Conservation (phyloP, 2,888 invertebrate species). For the Furcula furcula region DNA sequence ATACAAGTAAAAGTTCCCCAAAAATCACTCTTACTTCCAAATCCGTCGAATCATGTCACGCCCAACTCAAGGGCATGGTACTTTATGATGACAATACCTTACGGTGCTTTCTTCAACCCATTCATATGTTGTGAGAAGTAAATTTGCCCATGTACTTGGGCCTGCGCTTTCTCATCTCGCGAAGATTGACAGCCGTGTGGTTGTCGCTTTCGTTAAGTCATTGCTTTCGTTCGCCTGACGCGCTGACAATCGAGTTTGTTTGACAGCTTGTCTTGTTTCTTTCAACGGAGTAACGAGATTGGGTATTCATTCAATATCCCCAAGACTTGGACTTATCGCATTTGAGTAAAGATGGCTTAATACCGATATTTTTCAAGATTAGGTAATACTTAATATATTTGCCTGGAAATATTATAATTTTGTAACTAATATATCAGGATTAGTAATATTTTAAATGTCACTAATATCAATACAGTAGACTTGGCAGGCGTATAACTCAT, state of each 20-base stretch:
- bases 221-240: conserved; percentile 45
- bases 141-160: conserved; percentile 39
- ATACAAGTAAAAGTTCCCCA: neutral
- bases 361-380: no score
- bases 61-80: conserved; percentile 21
- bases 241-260: conserved; percentile 18
- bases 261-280: conserved; percentile 24
- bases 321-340: no score
- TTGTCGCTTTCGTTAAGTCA: no score
- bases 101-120: conserved; percentile 42
- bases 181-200: conserved; percentile 36
- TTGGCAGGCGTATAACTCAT: no score
- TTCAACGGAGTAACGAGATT: conserved; percentile 2
- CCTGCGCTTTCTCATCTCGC: conserved; percentile 32
- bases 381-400: no score
- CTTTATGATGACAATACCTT: conserved; percentile 3
- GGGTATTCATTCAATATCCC: neutral
- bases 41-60: conserved; percentile 32
- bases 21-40: conserved; percentile 7
- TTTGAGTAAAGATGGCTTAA: no score
- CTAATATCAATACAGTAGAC: no score
- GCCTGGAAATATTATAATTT: no score
- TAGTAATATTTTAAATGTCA: no score
- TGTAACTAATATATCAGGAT: no score
- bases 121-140: conserved; percentile 51